Evolutionary conservation across 2,888 invertebrate genomes (phyloP), one percentile per base, ranked within the genome.

Genomic region (Erebia ligea): DNA sequence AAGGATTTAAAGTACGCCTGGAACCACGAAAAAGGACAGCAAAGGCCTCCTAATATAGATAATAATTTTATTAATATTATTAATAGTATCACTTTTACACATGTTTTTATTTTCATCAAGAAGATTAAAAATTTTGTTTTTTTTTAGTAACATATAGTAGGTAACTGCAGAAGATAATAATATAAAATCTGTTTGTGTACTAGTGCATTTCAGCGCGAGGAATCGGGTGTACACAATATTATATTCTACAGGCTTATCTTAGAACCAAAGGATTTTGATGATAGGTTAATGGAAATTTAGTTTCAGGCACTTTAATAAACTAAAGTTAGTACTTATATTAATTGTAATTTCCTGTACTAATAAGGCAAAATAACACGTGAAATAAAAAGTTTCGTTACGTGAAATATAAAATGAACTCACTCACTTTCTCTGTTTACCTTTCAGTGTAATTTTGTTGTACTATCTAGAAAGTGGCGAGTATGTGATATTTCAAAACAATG

Each of bases 1-100:
- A 96, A 84, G 97, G 97, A 8, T 97, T 97, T 88, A 95, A 94
- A 80, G 95, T 97, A 68, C 95, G 94, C 75, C 90, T 97, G 54
- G 94, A 95, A 79, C 95, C 96, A 15, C 95, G 97, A 82, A 95
- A 95, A 76, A 83, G 83, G 75, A 77, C 80, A 72, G 82, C 91
- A 70, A 92, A 91, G 81, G 88, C 87, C 52, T 87, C 80, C 75
- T 83, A 82, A 79, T 17, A 52, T 17, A 34, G 13, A 13, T 65
- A 15, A 25, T 19, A 64, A 52, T 52, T 5, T 52, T 21, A 13
- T 34, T 5, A 10, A 21, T 34, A 34, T 17, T 19, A 65, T 17
- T 54, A 40, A 34, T 54, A 65, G 40, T 59, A 59, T 25, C 40
- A 59, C 40, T 17, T 40, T 34, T 34, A 34, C 9, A 34, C n/a